phyloP scores from a whole-genome alignment of 2,888 invertebrate genomes.

The Dione vanillae region DNA sequence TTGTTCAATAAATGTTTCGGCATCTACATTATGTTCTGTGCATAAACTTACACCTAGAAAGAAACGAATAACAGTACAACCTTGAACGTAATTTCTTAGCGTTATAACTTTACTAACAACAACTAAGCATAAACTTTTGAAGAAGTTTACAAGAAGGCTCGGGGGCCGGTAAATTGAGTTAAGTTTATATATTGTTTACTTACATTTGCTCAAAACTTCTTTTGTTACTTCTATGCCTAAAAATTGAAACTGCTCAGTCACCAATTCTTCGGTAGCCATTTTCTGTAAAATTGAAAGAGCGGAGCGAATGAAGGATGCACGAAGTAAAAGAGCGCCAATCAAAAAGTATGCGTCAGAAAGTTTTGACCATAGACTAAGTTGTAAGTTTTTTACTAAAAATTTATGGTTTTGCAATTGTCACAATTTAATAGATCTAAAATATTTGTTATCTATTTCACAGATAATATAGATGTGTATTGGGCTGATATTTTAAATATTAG shows the following conservation, averaged over 20 bases:
- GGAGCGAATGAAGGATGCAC: conserved; percentile 58
- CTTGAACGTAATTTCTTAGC: conserved; percentile 74
- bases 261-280: conserved; percentile 83
- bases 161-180: conserved; percentile 30
- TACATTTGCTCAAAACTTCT: conserved; percentile 84
- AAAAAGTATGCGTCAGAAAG: conserved; percentile 56
- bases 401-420: conserved; percentile 29
- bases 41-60: conserved; percentile 87
- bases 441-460: not conserved
- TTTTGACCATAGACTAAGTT: conserved; percentile 52
- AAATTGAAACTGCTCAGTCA: conserved; percentile 86
- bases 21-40: conserved; percentile 84
- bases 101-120: conserved; percentile 54
- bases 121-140: conserved; percentile 47
- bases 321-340: conserved; percentile 64
- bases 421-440: not conserved
- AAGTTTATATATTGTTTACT: conserved; percentile 55
- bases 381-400: conserved; percentile 36
- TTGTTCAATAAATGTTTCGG: conserved; percentile 89
- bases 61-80: conserved; percentile 71
- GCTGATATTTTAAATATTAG: not conserved
- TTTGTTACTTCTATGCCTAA: conserved; percentile 84
- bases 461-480: not conserved
- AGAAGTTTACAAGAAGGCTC: conserved; percentile 31
- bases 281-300: conserved; percentile 64